Evolutionary conservation across 1,140 invertebrate genomes (phyloP), one percentile per base, ranked within the genome.

Genomic region (Drosophila ambigua): DNA sequence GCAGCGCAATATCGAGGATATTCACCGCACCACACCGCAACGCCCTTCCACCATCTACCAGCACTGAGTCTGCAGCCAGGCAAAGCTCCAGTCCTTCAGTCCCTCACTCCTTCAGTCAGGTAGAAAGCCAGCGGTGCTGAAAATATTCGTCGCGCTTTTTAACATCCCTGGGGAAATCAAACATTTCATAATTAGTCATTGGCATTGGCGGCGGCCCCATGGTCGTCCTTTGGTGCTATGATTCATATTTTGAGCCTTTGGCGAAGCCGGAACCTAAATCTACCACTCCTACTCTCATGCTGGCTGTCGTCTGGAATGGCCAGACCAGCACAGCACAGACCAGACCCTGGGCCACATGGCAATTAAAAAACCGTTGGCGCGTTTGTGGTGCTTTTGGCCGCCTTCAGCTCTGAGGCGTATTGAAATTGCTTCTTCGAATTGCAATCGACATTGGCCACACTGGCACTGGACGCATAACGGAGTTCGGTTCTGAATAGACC

Each of bases 151-250:
- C 78, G 82, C 78, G 82, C 51, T 55, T 79, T 81, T 82, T 26
- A 52, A 2, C 20, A 58, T 87, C 73, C 72, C 83, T 58, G 57
- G 88, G 89, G 89, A 91, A 91, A 91, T 91, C 88, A 91, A 91
- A 91, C 81, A 90, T 91, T 91, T 89, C 84, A 90, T 91, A 91
- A 91, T 91, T 91, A 91, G 89, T 91, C 83, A 85, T 85, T 90
- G 83, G 88, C 79, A 87, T 69, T 77, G 79, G 57, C 20, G 20
- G 20, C 20, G 20, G 67, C 77, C 68, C 73, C 73, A 69, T 48
- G 75, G 59, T 63, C 11, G 11, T 39, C 35, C 35, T 39, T 39
- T 67, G 69, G 68, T 75, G 82, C 68, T 75, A 85, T 82, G 82
- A 82, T 77, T 87, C 81, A 81, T 67, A 52, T 81, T 81, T 78